These are phyloP conservation scores for Cryptus armator DNA, from an alignment of 2,888 invertebrate genomes.

Conservation along the genomic window DNA sequence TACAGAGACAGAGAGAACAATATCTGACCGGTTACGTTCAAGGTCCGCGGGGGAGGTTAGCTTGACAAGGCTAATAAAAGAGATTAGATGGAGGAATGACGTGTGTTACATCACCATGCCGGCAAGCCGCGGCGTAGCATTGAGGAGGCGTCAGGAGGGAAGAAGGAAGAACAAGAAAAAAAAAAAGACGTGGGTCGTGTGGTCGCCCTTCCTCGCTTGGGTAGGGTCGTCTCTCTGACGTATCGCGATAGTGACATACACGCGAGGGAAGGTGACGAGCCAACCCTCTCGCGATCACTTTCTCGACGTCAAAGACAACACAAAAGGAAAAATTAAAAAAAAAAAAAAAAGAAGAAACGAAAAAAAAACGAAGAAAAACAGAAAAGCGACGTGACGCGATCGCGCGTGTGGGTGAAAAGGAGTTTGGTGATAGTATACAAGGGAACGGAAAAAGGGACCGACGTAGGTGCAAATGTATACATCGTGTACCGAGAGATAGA, in stretches of 20 bases:
- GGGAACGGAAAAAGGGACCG: background rate
- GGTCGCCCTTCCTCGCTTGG: slow-evolving; percentile 38
- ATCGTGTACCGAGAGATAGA: background rate
- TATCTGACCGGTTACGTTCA: slow-evolving; percentile 58
- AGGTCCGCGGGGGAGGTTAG: slow-evolving; percentile 53
- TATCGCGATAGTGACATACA: slow-evolving; percentile 35
- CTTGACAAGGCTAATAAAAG: slow-evolving; percentile 69
- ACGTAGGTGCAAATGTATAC: background rate
- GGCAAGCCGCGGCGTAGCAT: slow-evolving; percentile 48
- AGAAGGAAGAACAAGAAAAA: background rate
- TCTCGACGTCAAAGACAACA: slow-evolving; percentile 16
- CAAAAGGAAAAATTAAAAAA: background rate
- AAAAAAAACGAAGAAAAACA: background rate
- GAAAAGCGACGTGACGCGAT: background rate
- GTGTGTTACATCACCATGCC: slow-evolving; percentile 66
- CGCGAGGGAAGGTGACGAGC: slow-evolving; percentile 22
- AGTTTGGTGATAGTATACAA: background rate
- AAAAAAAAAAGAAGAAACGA: background rate
- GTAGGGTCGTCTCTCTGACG: slow-evolving; percentile 48
- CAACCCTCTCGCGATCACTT: slow-evolving; percentile 15
- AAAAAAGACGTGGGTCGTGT: slow-evolving; percentile 22
- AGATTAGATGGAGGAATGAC: slow-evolving; percentile 68
- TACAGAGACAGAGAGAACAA: slow-evolving; percentile 13
- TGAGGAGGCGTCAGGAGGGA: slow-evolving; percentile 1
- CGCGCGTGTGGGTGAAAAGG: background rate